These are phyloP conservation scores for Agrotis puta DNA, from an alignment of 2,888 invertebrate species.

Conservation along the genomic window DNA sequence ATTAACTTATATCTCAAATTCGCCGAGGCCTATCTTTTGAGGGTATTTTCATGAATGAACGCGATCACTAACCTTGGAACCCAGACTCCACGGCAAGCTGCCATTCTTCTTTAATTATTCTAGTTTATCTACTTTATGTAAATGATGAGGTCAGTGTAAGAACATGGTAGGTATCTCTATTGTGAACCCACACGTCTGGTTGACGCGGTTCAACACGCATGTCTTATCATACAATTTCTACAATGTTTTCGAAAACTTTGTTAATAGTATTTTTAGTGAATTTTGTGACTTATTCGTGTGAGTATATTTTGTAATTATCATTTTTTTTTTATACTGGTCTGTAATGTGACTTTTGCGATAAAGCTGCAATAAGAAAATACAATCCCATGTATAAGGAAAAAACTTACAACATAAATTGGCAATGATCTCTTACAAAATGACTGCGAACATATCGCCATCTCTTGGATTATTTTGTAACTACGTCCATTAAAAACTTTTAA, in stretches of 20 bases:
- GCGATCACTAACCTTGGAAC: too few species aligned
- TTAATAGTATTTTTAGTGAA: constrained; percentile 44
- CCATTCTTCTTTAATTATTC: too few species aligned
- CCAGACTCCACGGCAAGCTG: too few species aligned
- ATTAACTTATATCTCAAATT: too few species aligned
- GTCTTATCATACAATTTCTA: constrained; percentile 11
- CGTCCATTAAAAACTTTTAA: too few species aligned
- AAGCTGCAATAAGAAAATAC: neutral
- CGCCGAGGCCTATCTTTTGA: too few species aligned
- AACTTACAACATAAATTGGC: neutral
- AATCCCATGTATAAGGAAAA: too few species aligned
- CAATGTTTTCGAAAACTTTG: constrained; percentile 43
- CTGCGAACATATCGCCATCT: neutral
- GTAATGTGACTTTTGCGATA: neutral
- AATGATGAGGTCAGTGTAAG: constrained; percentile 16
- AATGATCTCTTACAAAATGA: neutral
- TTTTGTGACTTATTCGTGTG: constrained; percentile 42
- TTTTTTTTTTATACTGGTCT: neutral
- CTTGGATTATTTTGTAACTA: too few species aligned
- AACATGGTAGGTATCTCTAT: constrained; percentile 16
- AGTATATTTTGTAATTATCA: constrained; percentile 25
- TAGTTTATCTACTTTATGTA: constrained; percentile 10
- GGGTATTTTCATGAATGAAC: too few species aligned
- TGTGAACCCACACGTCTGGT: constrained; percentile 6
- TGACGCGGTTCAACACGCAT: constrained; percentile 6